Evolutionary conservation across 2,888 invertebrate species (phyloP).

Genomic region (Catocala nupta): DNA sequence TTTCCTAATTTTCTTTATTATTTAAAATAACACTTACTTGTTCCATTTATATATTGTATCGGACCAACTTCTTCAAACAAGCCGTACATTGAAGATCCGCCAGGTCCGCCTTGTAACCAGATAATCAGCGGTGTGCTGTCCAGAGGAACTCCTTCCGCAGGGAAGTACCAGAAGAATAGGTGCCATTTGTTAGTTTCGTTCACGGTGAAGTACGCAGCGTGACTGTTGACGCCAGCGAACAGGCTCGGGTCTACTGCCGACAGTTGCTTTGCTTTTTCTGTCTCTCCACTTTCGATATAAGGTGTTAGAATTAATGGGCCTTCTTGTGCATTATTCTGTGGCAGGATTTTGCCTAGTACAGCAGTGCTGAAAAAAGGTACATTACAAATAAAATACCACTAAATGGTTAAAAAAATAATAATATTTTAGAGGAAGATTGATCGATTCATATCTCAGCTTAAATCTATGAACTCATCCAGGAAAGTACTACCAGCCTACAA

Average conservation of each 20-base stretch:
- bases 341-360: constrained; percentile 10
- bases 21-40: too few species aligned
- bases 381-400: too few species aligned
- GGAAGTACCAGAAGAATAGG: constrained; percentile 93
- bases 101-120: constrained; percentile 81
- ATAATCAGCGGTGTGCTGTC: constrained; percentile 68
- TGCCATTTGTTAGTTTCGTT: constrained; percentile 89
- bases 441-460: too few species aligned
- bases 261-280: constrained; percentile 26
- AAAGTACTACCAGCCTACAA: too few species aligned
- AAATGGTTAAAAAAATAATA: too few species aligned
- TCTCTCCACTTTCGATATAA: constrained; percentile 25
- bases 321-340: background rate
- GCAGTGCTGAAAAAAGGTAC: background rate
- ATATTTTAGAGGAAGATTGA: too few species aligned
- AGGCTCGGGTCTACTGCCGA: constrained; percentile 35
- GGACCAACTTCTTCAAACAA: constrained; percentile 80
- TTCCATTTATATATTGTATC: constrained; percentile 8
- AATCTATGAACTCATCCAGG: too few species aligned
- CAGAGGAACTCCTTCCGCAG: constrained; percentile 71
- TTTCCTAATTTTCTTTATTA: too few species aligned
- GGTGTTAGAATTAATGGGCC: constrained; percentile 38
- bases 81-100: constrained; percentile 71
- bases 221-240: constrained; percentile 35
- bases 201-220: constrained; percentile 82